These are phyloP conservation scores for Mesorhabditis sp. DNA, from an alignment of 2,888 invertebrate genomes.

Conservation along the genomic window DNA sequence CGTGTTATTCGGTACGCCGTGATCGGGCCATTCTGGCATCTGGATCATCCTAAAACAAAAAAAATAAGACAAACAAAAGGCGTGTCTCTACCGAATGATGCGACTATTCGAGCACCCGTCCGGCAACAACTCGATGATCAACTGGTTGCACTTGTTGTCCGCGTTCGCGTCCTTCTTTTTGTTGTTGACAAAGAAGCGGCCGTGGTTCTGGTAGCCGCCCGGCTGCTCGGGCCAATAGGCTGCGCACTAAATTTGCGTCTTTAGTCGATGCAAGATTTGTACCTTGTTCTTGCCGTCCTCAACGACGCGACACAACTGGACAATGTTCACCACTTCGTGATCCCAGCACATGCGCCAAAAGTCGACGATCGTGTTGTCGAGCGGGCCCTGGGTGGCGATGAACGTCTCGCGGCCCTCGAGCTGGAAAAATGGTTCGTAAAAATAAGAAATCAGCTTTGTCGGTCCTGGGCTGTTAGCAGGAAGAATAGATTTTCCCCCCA, in stretches of 20 bases:
- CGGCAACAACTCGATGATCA: constrained; percentile 9
- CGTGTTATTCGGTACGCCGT: neutral
- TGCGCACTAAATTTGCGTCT: neutral
- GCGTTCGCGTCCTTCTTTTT: constrained; percentile 6
- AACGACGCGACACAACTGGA: constrained; percentile 58
- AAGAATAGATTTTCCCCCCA: too few species aligned
- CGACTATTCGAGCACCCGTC: constrained; percentile 10
- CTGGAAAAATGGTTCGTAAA: too few species aligned
- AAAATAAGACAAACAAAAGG: neutral
- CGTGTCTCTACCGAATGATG: neutral
- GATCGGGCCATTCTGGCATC: constrained; percentile 10
- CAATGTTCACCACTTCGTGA: constrained; percentile 96
- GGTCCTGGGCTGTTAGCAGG: too few species aligned
- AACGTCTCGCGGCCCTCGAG: constrained; percentile 65
- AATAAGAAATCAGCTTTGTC: too few species aligned
- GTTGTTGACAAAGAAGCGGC: neutral
- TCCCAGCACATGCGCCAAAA: constrained; percentile 65
- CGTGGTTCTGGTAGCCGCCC: constrained; percentile 5
- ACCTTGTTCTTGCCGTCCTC: too few species aligned
- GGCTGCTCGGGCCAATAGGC: constrained; percentile 13
- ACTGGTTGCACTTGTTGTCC: neutral
- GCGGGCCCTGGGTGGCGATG: constrained; percentile 90
- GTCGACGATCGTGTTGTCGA: constrained; percentile 91
- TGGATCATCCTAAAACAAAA: constrained; percentile 5
- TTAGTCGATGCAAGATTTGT: too few species aligned